A percentile compares a stretch with the other conserved stretches of the same genome.
phyloP scores from a whole-genome alignment of 1,140 invertebrate genomes.

The Stegodyphus mimosarum region DNA sequence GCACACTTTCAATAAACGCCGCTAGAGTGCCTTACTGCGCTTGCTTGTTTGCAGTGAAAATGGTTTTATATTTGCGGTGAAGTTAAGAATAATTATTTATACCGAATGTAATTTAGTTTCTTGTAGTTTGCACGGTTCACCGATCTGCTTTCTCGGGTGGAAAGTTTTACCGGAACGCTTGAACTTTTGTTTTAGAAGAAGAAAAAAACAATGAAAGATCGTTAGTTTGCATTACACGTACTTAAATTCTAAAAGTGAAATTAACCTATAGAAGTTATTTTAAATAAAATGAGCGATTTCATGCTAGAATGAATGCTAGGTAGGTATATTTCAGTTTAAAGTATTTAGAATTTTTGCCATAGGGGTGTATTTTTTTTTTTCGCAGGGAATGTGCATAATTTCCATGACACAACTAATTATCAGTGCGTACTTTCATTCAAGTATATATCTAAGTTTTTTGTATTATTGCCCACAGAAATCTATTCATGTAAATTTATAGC shows the following conservation, averaged over 20 bases:
- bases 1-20: conserved; percentile 7
- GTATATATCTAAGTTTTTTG: no score
- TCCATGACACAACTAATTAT: no score
- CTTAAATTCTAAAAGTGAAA: neutral
- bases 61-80: conserved; percentile 13
- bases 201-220: no score
- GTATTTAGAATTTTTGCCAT: no score
- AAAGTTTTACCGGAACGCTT: conserved; percentile 29
- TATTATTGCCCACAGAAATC: no score
- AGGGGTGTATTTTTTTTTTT: no score
- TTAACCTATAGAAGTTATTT: neutral
- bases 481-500: no score
- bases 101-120: neutral
- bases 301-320: neutral
- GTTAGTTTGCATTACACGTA: no score
- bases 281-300: neutral
- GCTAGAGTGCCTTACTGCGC: conserved; percentile 4
- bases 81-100: conserved; percentile 40
- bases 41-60: conserved; percentile 37
- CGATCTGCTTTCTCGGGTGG: conserved; percentile 6
- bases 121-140: conserved; percentile 28
- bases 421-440: no score
- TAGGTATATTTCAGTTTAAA: no score
- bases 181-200: neutral
- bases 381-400: no score